A percentile compares a stretch with the other conserved stretches of the same genome.
These are phyloP conservation scores for Drosophila busckii DNA, from an alignment of 1,140 invertebrate species.

Conservation along the genomic window DNA sequence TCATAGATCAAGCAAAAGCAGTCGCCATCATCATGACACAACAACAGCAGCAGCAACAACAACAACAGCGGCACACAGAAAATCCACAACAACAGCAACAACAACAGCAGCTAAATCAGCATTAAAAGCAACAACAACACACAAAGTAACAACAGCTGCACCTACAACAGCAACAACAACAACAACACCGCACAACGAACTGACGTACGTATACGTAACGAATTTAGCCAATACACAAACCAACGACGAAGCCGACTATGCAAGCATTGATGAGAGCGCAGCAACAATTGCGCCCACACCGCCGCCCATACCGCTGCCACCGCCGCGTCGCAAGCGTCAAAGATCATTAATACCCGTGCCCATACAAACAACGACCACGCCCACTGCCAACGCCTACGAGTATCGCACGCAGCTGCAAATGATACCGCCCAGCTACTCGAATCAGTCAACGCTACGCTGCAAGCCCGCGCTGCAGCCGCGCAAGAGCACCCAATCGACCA, in stretches of 20 bases:
- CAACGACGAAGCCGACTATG: slow-evolving; percentile 50
- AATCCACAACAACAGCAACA: slow-evolving; percentile 34
- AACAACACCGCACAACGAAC: slow-evolving; percentile 55
- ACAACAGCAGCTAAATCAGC: slow-evolving; percentile 28
- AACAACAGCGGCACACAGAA: slow-evolving; percentile 47
- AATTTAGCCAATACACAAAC: slow-evolving; percentile 69
- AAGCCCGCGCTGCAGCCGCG: slow-evolving; percentile 22
- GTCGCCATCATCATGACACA: slow-evolving; percentile 46
- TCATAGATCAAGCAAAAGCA: slow-evolving; percentile 46
- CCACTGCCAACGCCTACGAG: slow-evolving; percentile 55
- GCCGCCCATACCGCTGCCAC: slow-evolving; percentile 19
- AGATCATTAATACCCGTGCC: slow-evolving; percentile 60
- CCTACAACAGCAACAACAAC: slow-evolving; percentile 23
- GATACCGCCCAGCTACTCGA: slow-evolving; percentile 72
- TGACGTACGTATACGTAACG: slow-evolving; percentile 78
- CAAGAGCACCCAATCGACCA: slow-evolving; percentile 70
- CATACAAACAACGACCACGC: slow-evolving; percentile 15
- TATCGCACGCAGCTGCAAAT: slow-evolving; percentile 62
- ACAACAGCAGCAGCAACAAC: too few species aligned
- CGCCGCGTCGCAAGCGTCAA: slow-evolving; percentile 58
- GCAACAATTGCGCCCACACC: too few species aligned
- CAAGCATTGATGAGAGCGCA: slow-evolving; percentile 45
- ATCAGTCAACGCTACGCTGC: slow-evolving; percentile 66
- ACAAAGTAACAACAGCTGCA: slow-evolving; percentile 29
- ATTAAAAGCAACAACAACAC: slow-evolving; percentile 43